phyloP scores from a whole-genome alignment of 2,113 vertebrate species.

The Macroglossus sobrinus region DNA sequence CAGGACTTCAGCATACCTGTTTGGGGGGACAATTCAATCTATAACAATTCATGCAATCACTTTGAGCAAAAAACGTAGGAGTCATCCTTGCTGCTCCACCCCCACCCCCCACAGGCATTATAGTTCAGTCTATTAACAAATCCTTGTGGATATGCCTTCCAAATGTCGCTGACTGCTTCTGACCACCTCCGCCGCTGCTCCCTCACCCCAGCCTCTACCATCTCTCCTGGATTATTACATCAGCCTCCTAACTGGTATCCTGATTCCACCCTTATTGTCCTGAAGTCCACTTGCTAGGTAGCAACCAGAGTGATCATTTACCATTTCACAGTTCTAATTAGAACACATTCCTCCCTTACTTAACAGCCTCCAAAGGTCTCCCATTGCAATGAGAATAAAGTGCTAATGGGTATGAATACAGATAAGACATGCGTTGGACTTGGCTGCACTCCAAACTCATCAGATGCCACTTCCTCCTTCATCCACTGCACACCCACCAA shows the following conservation, averaged over 20 bases:
- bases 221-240: neutral
- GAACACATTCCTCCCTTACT: neutral
- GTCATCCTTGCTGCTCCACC: neutral
- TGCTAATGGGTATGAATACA: neutral
- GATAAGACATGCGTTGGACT: too few relatives aligned
- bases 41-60: neutral
- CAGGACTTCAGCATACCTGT: neutral
- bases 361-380: neutral
- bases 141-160: neutral
- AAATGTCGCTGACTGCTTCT: neutral
- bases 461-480: neutral
- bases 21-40: neutral
- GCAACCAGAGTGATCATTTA: neutral
- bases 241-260: neutral
- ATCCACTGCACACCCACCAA: neutral
- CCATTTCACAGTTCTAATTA: neutral
- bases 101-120: neutral
- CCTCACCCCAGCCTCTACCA: neutral
- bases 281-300: neutral
- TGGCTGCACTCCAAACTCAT: neutral
- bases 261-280: neutral
- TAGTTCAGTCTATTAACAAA: neutral
- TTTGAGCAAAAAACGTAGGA: neutral
- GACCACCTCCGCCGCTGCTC: accelerated
- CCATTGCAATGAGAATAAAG: neutral